Conservation (phyloP, 2,888 invertebrate species). For the Zygogramma bicolorata region DNA sequence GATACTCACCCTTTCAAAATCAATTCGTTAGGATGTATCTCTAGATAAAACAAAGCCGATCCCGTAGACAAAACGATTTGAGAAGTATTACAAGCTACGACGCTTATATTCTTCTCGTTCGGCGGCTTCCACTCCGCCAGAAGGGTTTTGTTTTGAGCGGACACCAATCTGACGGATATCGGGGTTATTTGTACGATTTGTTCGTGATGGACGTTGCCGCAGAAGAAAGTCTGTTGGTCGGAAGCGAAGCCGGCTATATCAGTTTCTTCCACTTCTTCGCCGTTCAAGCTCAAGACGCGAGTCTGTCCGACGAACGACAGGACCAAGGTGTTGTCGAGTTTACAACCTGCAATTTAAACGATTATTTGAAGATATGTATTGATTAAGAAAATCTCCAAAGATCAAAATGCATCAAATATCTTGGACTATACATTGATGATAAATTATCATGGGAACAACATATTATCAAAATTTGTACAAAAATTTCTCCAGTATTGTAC, state of each 20-base stretch:
- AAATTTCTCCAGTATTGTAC: too few species aligned
- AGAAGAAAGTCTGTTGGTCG: slow-evolving; percentile 93
- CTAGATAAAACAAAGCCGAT: slow-evolving; percentile 85
- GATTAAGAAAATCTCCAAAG: too few species aligned
- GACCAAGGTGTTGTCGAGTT: slow-evolving; percentile 88
- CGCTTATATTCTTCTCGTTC: slow-evolving; percentile 82
- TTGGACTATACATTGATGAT: too few species aligned
- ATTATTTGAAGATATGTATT: too few species aligned
- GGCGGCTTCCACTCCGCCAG: slow-evolving; percentile 81
- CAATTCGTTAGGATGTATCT: slow-evolving; percentile 76
- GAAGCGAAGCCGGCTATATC: slow-evolving; percentile 92
- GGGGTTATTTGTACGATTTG: slow-evolving; percentile 79
- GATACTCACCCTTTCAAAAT: slow-evolving; percentile 71
- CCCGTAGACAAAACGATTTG: slow-evolving; percentile 90
- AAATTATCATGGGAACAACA: too few species aligned
- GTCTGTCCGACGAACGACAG: slow-evolving; percentile 98
- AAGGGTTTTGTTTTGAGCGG: slow-evolving; percentile 74
- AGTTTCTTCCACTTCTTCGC: slow-evolving; percentile 98
- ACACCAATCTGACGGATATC: slow-evolving; percentile 78
- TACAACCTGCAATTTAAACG: slow-evolving; percentile 49
- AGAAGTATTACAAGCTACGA: slow-evolving; percentile 84
- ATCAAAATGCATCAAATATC: too few species aligned
- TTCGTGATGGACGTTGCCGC: slow-evolving; percentile 88
- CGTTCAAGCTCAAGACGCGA: slow-evolving; percentile 87
- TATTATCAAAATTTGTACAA: too few species aligned